Base-by-base conservation (phyloP, 1,140 invertebrate genomes). In the Himalopsyche phryganea region DNA sequence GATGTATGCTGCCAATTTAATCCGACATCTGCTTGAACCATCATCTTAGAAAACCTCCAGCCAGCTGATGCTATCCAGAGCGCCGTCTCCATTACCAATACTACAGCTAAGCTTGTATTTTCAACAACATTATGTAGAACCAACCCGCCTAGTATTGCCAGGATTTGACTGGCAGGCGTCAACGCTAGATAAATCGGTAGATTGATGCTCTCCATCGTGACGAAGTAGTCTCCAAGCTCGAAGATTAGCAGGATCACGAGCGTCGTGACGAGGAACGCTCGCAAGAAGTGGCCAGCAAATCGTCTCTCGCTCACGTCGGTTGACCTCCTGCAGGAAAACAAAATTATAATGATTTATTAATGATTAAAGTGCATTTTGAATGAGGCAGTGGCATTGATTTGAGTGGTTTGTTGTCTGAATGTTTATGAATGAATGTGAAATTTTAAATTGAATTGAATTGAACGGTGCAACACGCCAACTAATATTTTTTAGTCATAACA, bases 211-310 rank as follows among this genome's bases (percentile, higher is more conserved):
- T 63, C 61, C n/a, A 57, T 20, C 0, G 52, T 48, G 1, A 63
- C 49, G 23, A 45, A 42, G 19, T 46, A 57, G 7, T 63, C 57
- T 36, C 56, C 61, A 1, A 57, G 19, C 17, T 63, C 57, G 48
- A 63, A 28, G n/a, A 60, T 35, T 14, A 56, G 49, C 18, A 63
- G 14, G 28, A 63, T 17, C 1, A 56, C 19, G 20, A 63, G 48
- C 11, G 56, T 6, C 1, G 50, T 44, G 2, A 60, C 19, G 33
- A 52, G 18, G 18, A 59, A 40, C 6, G 42, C 20, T 33, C 61
- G 32, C 15, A 32, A 36, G 35, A 59, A 57, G 32, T 63, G 61
- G 6, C 49, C 42, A n/a, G 45, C 13, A 15, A 56, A 56, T 17
- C 44, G 36, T 28, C 13, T 11, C 18, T 6, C 11, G 2, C 7